Evolutionary conservation across 2,797 vertebrate genomes (phyloP), one percentile per base, ranked within the genome.

Genomic region (Schizopygopsis malacanthus): DNA sequence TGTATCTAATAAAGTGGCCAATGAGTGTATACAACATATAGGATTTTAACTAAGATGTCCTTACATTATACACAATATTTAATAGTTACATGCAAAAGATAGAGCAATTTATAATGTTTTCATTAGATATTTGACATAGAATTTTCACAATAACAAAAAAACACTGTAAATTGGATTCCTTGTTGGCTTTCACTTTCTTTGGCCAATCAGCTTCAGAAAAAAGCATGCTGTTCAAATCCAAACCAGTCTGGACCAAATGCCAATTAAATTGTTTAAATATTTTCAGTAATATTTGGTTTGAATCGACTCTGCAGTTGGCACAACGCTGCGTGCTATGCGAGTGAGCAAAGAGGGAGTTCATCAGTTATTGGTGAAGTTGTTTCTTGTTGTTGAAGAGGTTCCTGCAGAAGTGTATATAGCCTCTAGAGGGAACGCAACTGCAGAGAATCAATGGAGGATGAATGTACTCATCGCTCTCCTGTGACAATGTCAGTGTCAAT

Each of bases 401-500:
- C 54, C 75, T 7, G 18, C 82, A 71, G 73, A 78, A 82, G 72
- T 71, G 76, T 85, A 43, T 81, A 56, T 83, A 47, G 56, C 70
- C 83, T 79, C 75, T 56, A 56, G 80, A 85, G 56, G 61, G 33
- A 70, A 65, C 45, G 11, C 52, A 70, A 85, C 52, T 70, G 86
- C 67, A 71, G 33, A 52, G 25, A 85, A 81, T 87, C 79, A 81
- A 59, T 82, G 79, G 37, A 84, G 82, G 52, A 85, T 81, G 83
- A 82, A 77, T 77, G 82, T 43, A 50, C 79, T 81, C 79, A 65
- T 82, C 61, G 67, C 67, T 85, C 79, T 85, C 67, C 61, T 75
- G 69, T 71, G 75, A 88, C 77, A 82, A 88, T 79, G 82, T 85
- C 81, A 75, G 67, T 79, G 79, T 78, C 87, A 85, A 82, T 84